Conservation (phyloP, 2,113 vertebrate species). For the Aix galericulata region DNA sequence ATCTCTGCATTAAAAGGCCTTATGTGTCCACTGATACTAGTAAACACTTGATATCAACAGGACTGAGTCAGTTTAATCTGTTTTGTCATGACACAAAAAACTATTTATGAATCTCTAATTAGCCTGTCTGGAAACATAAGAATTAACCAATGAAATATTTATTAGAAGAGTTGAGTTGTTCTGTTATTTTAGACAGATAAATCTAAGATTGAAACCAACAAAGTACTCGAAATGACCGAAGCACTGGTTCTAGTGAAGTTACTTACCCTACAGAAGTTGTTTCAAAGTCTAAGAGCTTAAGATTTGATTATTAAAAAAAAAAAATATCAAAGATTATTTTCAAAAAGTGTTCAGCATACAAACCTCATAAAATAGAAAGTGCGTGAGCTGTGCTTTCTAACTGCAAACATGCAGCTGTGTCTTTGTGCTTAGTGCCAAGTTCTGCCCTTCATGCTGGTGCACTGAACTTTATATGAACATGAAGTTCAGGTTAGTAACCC, state of each 20-base stretch:
- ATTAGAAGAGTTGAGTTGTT: constrained; percentile 22
- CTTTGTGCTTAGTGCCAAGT: background rate
- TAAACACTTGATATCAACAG: background rate
- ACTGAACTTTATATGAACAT: background rate
- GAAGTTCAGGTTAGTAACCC: background rate
- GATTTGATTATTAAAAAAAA: background rate
- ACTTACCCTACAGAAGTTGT: background rate
- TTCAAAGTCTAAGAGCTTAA: background rate
- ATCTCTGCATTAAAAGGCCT: background rate
- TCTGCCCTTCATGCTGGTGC: background rate
- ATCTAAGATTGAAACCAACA: background rate
- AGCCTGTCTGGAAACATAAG: background rate
- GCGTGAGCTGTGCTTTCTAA: background rate
- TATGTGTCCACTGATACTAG: background rate
- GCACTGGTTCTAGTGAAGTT: background rate
- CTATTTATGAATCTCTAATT: constrained; percentile 7
- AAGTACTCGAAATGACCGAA: background rate
- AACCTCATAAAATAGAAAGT: background rate
- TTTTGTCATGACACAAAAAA: background rate
- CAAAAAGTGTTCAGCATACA: background rate
- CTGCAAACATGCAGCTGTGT: background rate
- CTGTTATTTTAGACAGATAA: background rate
- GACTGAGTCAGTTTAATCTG: background rate
- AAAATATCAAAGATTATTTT: background rate
- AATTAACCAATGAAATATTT: constrained; percentile 31